Evolutionary conservation across 2,113 vertebrate species (phyloP).

Genomic region (Nycticryphes semicollaris): DNA sequence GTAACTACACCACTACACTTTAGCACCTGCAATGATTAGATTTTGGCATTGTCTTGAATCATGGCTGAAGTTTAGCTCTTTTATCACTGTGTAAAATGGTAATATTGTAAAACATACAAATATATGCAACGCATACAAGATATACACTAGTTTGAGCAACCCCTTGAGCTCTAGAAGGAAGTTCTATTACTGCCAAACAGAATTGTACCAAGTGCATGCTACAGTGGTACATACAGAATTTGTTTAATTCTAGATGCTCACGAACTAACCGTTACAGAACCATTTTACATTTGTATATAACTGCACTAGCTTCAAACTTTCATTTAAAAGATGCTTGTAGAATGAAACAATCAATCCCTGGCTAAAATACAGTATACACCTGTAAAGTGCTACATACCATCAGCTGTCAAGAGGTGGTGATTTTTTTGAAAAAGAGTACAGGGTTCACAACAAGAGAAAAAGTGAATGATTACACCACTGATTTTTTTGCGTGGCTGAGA

Average conservation of each 20-base stretch:
- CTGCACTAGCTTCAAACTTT: neutral
- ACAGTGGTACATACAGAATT: neutral
- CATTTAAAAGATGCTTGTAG: neutral
- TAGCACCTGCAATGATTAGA: neutral
- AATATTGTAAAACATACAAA: neutral
- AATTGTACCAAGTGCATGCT: neutral
- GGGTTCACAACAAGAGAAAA: neutral
- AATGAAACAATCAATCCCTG: neutral
- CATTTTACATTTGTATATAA: neutral
- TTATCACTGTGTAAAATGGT: neutral
- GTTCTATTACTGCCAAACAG: neutral
- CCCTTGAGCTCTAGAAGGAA: neutral
- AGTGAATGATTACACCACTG: neutral
- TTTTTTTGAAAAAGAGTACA: neutral
- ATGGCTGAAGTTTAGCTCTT: neutral
- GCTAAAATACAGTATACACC: neutral
- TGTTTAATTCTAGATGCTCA: neutral
- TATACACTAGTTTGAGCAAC: neutral
- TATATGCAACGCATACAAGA: neutral
- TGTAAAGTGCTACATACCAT: neutral
- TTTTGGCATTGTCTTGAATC: neutral
- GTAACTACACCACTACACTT: neutral
- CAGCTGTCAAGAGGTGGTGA: neutral
- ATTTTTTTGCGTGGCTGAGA: neutral
- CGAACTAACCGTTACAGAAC: neutral